Base-by-base conservation (phyloP, 2,888 invertebrate genomes). In the Synergus itoensis region DNA sequence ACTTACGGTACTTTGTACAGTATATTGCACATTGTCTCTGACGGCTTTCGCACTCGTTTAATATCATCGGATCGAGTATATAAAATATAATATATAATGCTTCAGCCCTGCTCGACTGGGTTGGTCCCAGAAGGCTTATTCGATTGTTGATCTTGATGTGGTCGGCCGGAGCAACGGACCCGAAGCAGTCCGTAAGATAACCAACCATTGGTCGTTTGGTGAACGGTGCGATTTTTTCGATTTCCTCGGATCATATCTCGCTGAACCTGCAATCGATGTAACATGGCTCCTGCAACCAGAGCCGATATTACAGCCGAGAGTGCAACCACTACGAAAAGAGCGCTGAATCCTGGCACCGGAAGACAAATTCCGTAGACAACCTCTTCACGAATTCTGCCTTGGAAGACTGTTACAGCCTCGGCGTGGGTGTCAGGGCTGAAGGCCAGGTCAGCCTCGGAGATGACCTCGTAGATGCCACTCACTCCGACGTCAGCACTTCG, bases 361-460 rank as follows among this genome's bases (percentile, higher is more conserved):
- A 98, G 95, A 88, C 98, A 98, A 77, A 98, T 97, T 45, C 98
- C 98, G 91, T 98, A 98, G 9, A 98, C 97, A 0, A 97, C 97
- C 93, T 98, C 98, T 91, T 98, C 97, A 73, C 96, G 94, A 89
- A 97, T 97, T 89, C 96, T 94, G 77, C 97, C 97, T 96, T 97
- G 97, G 92, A 97, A 97, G 0, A 97, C 97, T 4, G 97, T 97
- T 1, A 97, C 97, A 0, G 97, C 95, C 91, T 97, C 97, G 69
- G 95, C 95, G 86, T 95, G 94, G 76, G 94, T 94, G 87, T 97
- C 96, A 0, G 98, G 97, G 86, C 97, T 97, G 92, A 98, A 98
- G 57, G 97, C 97, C 62, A 98, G 93, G 92, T 98, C 98, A 1
- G 97, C 97, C 92, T 98, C 97, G 4, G 98, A 98, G 79, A 98